phyloP scores from a whole-genome alignment of 2,113 vertebrate species.

The Falco punctatus region DNA sequence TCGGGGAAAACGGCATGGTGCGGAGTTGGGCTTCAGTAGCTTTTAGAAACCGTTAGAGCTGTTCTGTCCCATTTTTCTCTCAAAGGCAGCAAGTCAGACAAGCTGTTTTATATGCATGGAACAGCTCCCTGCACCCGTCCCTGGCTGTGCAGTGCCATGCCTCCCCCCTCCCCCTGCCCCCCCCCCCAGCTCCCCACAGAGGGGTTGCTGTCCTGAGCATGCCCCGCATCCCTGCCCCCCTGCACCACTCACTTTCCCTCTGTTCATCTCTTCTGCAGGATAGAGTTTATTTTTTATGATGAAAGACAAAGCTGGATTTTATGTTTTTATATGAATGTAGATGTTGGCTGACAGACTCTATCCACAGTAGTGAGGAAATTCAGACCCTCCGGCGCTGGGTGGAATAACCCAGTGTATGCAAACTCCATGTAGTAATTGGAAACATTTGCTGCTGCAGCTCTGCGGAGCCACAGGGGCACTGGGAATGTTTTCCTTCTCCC shows the following conservation, averaged over 20 bases:
- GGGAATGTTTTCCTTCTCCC: conserved; percentile 37
- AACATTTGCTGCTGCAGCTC: conserved; percentile 34
- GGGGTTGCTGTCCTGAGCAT: neutral
- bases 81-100: neutral
- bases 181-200: neutral
- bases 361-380: neutral
- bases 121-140: neutral
- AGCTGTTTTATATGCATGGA: neutral
- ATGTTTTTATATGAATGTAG: neutral
- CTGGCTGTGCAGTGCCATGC: neutral
- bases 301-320: neutral
- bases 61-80: neutral
- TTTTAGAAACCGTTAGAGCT: neutral
- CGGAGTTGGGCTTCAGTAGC: neutral
- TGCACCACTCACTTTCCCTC: rapidly evolving
- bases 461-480: neutral
- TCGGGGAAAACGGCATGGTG: rapidly evolving
- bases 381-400: neutral
- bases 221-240: neutral
- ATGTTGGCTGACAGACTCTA: neutral
- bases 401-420: neutral
- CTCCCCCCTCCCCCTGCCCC: neutral
- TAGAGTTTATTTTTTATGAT: neutral
- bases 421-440: conserved; percentile 36
- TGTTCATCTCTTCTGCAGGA: neutral